Percentiles rank a stretch among this genome's conserved stretches.
phyloP scores from a whole-genome alignment of 2,797 vertebrate species.

The Euthynnus affinis region DNA sequence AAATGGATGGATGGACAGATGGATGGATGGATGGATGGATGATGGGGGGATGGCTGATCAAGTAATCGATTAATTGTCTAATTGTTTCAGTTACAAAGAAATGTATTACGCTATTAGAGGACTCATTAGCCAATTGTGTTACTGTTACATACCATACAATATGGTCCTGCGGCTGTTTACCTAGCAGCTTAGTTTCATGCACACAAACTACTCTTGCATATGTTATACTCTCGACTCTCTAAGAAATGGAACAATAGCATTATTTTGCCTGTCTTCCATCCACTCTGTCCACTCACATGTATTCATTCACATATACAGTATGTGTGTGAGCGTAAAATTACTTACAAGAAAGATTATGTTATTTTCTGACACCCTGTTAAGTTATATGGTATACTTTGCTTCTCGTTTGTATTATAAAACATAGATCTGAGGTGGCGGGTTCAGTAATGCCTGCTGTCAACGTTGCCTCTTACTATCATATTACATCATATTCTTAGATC shows the following conservation, averaged over 20 bases:
- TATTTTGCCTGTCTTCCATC: constrained; percentile 36
- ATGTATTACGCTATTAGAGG: not conserved
- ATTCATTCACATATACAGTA: too few relatives aligned
- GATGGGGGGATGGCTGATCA: too few relatives aligned
- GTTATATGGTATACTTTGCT: constrained; percentile 28
- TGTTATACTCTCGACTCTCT: constrained; percentile 13
- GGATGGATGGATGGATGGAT: too few relatives aligned
- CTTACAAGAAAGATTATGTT: constrained; percentile 9
- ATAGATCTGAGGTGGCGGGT: constrained; percentile 33
- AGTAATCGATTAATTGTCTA: too few relatives aligned
- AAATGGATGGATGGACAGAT: too few relatives aligned
- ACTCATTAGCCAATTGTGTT: too few relatives aligned
- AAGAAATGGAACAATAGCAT: constrained; percentile 17
- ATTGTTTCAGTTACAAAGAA: too few relatives aligned
- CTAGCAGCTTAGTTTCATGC: constrained; percentile 3
- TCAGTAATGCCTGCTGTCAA: constrained; percentile 46
- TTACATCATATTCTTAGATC: constrained; percentile 72
- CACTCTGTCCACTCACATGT: constrained; percentile 1
- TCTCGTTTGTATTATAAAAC: constrained; percentile 54
- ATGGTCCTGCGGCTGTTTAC: not conserved
- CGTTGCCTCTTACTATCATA: constrained; percentile 48
- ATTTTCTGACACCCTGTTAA: constrained; percentile 25
- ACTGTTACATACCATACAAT: too few relatives aligned
- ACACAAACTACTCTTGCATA: constrained; percentile 10
- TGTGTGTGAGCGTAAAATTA: not conserved